Base-by-base conservation (phyloP, 2,113 vertebrate genomes). In the Xiphophorus couchianus region DNA sequence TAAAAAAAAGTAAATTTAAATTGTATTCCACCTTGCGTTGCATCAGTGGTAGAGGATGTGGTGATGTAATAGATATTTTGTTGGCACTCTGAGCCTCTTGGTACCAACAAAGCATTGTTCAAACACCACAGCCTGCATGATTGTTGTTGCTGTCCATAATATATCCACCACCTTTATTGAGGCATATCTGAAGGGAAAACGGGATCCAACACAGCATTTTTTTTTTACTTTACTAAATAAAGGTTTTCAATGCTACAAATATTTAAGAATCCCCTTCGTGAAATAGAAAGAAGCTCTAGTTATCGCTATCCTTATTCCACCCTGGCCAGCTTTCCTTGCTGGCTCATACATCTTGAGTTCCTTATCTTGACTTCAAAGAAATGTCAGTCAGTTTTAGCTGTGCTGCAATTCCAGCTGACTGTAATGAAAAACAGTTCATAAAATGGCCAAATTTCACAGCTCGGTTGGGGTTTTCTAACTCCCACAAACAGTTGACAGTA, bases 401-500 rank as follows among this genome's bases (percentile, higher is more conserved):
- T n/a, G 17, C 17, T 19, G 17, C 44, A 58, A 58, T 58, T 58
- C 51, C 51, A 58, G n/a, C 51, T 58, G 51, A 58, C 51, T 58
- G 25, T 58, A 58, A 58, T 58, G 51, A 58, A 58, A 58, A 58
- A n/a, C 17, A 58, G 19, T 65, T 65, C 6, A 25, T 65, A 33
- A 65, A 65, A 25, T 11, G 15, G 63, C 3, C 25, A 30, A 65
- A 33, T 65, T 33, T 35, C 31, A 65, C 8, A 19, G 63, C 31
- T 25, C 19, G 10, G 31, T 64, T 37, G 8, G 62, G 30, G 17
- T 25, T 19, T 25, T 30, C 13, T 17, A 29, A 25, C 8, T 25
- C 29, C 31, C 19, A 35, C 62, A 37, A 64, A 73, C 19, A 44
- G 66, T 27, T 82, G 73, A 74, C 78, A 78, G 65, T 63, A 80